Evolutionary conservation across 1,140 invertebrate genomes (phyloP), one percentile per base, ranked within the genome.

Genomic region (Idris sp.): DNA sequence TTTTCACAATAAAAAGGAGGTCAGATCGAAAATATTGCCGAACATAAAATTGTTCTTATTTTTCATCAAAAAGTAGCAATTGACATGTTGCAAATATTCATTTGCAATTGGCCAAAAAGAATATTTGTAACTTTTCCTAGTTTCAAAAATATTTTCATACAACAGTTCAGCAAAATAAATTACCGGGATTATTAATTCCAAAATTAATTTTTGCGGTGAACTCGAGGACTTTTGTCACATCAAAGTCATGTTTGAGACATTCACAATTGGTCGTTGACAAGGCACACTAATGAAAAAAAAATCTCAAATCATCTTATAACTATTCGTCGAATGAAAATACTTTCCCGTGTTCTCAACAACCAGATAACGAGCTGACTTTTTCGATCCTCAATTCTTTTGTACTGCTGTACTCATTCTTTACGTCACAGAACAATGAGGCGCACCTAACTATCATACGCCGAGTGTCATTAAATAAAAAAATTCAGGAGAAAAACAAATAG

Each of bases 311-410:
- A 25, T 68, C 53, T 68, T 41, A 56, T 48, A 56, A 71, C 40
- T 48, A 71, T 61, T 71, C 33, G 56, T 54, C 44, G 28, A 46
- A 51, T 49, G 49, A 53, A 53, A 73, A 58, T 73, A 49, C 51
- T 64, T 49, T 72, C 22, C 14, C 19, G 36, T 16, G 26, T 54
- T 35, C 43, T 58, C 58, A 73, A 73, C 51, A 33, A 73, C 40
- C 51, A 43, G 49, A 62, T 62, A 62, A 72, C 68, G 51, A 72
- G 68, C 68, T 62, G 36, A 43, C 28, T 72, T 62, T 68, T 58
- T 38, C 46, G 40, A 62, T 71, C 35, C 51, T 48, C 41, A 36
- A 56, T 72, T 41, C 58, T 62, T 72, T 56, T 62, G 51, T 64
- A 14, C 30, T 3, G 2, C 44, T 5, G 64, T 41, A 56, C 43